Evolutionary conservation across 2,888 invertebrate species (phyloP), one percentile per base, ranked within the genome.

Genomic region (Isotomurus palustris): DNA sequence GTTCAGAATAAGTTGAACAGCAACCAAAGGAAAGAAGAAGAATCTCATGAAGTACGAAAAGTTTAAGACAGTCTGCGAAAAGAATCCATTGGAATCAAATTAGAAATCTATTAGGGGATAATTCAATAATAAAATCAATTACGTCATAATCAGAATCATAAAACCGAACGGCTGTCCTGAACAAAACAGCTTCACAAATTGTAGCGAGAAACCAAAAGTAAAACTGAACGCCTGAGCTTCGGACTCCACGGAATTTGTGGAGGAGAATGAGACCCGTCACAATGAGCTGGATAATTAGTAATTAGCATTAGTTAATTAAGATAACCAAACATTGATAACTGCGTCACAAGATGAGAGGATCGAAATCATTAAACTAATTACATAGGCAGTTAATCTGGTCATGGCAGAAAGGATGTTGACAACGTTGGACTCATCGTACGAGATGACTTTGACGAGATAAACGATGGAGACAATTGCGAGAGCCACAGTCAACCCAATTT

Each of bases 191-290:
- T 2, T 88, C 88, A 43, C 84, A 84, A 27, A 93, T 25, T 0
- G 82, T 78, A 54, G 90, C 75, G 0, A 92, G 73, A 21, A 93
- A 78, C 94, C 95, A 96, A 77, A 95, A 95, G 67, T 92, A 77
- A 77, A 93, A 95, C 58, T 92, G 79, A 51, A 90, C 81, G 3
- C 95, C 96, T 3, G 96, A 95, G 14, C 93, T 87, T 72, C 88
- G 82, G 72, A 91, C 82, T 19, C 96, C 96, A 78, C 83, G 83
- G 74, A 29, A n/a, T 49, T 49, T 49, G 4, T 24, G 28, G 10
- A 49, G 6, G 22, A 49, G 5, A 2, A 32, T 14, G 3, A 49
- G 22, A 28, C 17, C 32, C 32, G 35, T 21, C 4, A 28, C 19
- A 19, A 29, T 12, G 3, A 49, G 21, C 48, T 49, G 5, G 21